These are phyloP conservation scores for Pavo muticus DNA, from an alignment of 2,113 vertebrate species.

Conservation along the genomic window DNA sequence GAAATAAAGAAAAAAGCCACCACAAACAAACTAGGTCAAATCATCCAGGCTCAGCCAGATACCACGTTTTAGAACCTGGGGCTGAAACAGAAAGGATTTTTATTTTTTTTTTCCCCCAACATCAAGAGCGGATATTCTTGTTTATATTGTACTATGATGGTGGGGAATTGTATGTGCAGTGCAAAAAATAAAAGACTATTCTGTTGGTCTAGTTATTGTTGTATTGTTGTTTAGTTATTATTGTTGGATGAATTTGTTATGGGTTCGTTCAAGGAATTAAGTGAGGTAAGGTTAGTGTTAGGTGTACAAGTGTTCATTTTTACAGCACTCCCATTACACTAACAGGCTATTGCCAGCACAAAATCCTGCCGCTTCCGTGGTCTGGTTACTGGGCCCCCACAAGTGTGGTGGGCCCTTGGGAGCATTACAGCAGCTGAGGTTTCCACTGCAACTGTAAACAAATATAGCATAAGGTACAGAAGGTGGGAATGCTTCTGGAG, in stretches of 20 bases:
- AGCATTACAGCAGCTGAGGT: neutral
- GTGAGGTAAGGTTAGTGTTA: neutral
- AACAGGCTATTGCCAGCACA: neutral
- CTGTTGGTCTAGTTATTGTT: neutral
- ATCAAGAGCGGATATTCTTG: neutral
- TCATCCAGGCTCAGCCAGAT: neutral
- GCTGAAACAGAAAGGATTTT: neutral
- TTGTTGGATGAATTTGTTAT: neutral
- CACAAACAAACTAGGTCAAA: constrained; percentile 10
- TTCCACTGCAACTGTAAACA: neutral
- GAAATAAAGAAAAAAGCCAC: neutral
- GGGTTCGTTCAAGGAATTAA: neutral
- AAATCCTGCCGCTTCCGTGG: neutral
- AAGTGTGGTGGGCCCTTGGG: neutral
- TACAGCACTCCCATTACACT: neutral
- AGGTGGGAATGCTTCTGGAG: neutral
- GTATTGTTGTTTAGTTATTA: too few relatives aligned
- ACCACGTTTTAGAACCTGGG: neutral
- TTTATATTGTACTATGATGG: neutral
- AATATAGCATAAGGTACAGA: neutral
- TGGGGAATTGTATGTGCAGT: neutral
- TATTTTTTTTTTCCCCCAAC: neutral
- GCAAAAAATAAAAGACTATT: neutral
- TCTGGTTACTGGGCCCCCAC: neutral
- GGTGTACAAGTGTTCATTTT: neutral